These are phyloP conservation scores for Typhlichthys eigenmanni DNA, from an alignment of 2,797 vertebrate species.

Conservation along the genomic window DNA sequence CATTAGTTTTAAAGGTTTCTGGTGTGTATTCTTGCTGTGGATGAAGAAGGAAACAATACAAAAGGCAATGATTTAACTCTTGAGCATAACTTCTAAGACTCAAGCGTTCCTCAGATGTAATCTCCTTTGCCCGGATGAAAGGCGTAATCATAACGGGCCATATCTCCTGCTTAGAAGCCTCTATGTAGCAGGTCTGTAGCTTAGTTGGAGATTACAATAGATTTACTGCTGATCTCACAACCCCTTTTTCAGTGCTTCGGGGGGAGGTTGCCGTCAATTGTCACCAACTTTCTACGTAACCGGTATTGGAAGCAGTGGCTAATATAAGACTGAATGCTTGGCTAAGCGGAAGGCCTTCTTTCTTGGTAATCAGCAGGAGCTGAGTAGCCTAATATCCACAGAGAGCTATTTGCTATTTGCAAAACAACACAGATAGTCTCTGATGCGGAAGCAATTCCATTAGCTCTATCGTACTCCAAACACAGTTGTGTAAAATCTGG, in stretches of 20 bases:
- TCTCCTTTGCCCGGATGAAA: conserved; percentile 77
- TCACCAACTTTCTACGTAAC: conserved; percentile 48
- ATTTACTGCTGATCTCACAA: conserved; percentile 76
- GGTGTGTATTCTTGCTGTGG: conserved; percentile 51
- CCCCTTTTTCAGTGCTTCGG: conserved; percentile 61
- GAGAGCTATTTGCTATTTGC: conserved; percentile 37
- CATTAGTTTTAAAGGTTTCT: conserved; percentile 42
- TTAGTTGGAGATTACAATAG: conserved; percentile 81
- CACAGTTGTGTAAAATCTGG: conserved; percentile 49
- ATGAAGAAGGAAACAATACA: conserved; percentile 54
- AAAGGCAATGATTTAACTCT: conserved; percentile 50
- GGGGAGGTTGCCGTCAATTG: conserved; percentile 44
- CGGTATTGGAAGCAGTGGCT: conserved; percentile 43
- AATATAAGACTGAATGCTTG: conserved; percentile 40
- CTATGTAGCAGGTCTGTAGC: conserved; percentile 65
- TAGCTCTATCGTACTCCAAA: conserved; percentile 4
- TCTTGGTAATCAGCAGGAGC: conserved; percentile 44
- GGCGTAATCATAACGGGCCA: conserved; percentile 71
- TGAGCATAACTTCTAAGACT: conserved; percentile 66
- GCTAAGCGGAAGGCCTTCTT: conserved; percentile 39
- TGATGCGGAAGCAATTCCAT: conserved; percentile 26
- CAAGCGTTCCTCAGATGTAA: conserved; percentile 74
- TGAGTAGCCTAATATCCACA: conserved; percentile 11
- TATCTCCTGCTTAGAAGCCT: conserved; percentile 69
- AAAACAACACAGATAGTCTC: conserved; percentile 19